Conservation (phyloP, 2,113 vertebrate genomes). For the Nycticorax nycticorax region DNA sequence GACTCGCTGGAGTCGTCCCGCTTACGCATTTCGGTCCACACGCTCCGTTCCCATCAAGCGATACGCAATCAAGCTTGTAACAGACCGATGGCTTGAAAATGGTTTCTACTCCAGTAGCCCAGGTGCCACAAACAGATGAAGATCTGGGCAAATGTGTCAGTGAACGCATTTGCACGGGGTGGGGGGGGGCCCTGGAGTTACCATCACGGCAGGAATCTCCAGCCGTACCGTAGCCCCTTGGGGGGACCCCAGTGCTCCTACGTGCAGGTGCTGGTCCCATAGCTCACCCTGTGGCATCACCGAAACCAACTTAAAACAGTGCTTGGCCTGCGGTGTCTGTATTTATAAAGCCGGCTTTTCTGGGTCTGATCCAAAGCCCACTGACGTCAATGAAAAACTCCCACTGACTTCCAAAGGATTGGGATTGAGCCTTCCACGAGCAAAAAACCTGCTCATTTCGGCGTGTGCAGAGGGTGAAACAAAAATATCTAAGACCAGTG, state of each 20-base stretch:
- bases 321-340: neutral
- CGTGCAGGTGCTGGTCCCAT: neutral
- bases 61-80: neutral
- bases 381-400: neutral
- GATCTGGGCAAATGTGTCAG: neutral
- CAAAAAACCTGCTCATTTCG: neutral
- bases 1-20: fast-evolving
- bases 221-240: fast-evolving
- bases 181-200: neutral
- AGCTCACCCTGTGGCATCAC: neutral
- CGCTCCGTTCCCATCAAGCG: neutral
- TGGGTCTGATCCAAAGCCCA: neutral
- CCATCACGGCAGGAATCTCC: neutral
- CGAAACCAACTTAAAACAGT: neutral
- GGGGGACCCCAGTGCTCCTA: neutral
- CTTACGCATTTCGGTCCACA: neutral
- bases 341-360: neutral
- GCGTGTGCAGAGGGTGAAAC: neutral
- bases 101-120: neutral
- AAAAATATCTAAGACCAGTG: neutral
- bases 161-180: fast-evolving
- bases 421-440: neutral
- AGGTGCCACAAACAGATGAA: neutral
- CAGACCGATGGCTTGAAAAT: neutral
- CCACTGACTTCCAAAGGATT: neutral